Conservation (phyloP, 2,888 invertebrate genomes). For the Drosophila putrida region DNA sequence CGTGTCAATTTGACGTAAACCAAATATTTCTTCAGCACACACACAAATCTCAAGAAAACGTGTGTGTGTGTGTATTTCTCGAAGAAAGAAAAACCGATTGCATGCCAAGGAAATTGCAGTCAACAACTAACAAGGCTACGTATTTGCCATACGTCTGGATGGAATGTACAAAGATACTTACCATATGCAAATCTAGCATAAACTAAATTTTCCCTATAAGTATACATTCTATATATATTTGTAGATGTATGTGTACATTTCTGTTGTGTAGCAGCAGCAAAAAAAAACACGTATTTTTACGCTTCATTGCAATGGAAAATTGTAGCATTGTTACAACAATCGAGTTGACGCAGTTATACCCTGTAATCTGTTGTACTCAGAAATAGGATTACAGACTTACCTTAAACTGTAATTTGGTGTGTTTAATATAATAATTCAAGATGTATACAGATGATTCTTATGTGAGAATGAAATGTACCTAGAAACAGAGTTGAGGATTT, state of each 20-base stretch:
- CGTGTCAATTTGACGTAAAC: conserved; percentile 80
- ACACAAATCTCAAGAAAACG: conserved; percentile 6
- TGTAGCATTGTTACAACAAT: conserved; percentile 36
- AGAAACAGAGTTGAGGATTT: neutral
- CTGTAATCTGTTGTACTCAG: conserved; percentile 13
- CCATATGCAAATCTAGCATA: conserved; percentile 75
- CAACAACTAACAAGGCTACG: conserved; percentile 79
- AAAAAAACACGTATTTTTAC: conserved; percentile 69
- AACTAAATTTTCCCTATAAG: conserved; percentile 65
- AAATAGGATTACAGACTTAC: too few relatives aligned
- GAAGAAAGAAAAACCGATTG: conserved; percentile 59
- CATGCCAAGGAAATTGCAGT: conserved; percentile 77
- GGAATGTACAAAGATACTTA: conserved; percentile 52
- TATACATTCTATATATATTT: conserved; percentile 16
- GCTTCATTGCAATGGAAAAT: conserved; percentile 77
- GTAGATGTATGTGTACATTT: conserved; percentile 20
- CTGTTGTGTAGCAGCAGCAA: conserved; percentile 32
- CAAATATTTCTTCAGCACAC: conserved; percentile 74
- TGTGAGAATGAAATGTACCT: too few relatives aligned
- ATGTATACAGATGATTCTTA: too few relatives aligned
- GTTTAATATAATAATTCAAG: too few relatives aligned
- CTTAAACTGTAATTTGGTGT: too few relatives aligned
- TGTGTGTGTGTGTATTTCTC: neutral
- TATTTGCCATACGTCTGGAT: conserved; percentile 71
- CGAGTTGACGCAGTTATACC: conserved; percentile 28